These are phyloP conservation scores for Centropristis striata DNA, from an alignment of 2,113 vertebrate genomes.

Conservation along the genomic window DNA sequence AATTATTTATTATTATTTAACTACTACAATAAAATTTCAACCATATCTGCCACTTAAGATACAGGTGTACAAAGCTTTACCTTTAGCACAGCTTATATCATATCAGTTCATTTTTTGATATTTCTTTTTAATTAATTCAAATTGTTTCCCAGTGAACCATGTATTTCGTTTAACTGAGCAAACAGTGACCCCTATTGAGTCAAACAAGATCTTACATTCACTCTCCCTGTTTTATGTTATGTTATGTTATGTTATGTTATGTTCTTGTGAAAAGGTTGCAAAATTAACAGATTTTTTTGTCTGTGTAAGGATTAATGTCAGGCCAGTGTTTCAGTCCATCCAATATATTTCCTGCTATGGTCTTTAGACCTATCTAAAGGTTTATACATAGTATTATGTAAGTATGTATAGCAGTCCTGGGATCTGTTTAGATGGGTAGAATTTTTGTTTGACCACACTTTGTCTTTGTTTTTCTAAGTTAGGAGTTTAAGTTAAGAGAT, in stretches of 20 bases:
- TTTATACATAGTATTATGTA: background rate
- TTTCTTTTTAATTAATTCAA: background rate
- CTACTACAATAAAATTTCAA: background rate
- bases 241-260: background rate
- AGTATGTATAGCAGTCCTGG: background rate
- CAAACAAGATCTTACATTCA: background rate
- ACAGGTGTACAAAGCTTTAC: background rate
- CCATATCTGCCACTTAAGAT: background rate
- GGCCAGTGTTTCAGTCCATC: background rate
- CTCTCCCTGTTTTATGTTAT: background rate
- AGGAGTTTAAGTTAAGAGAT: too few species aligned
- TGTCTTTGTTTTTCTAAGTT: background rate
- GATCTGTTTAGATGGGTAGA: background rate
- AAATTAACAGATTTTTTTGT: background rate
- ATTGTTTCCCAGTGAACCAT: background rate
- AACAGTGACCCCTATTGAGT: conserved; percentile 64
- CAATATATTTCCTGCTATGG: background rate
- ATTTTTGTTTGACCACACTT: background rate
- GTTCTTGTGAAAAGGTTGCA: background rate
- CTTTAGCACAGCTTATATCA: background rate
- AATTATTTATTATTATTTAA: background rate
- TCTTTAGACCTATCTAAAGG: background rate
- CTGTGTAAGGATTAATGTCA: background rate
- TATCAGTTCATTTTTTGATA: background rate
- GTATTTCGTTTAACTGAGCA: conserved; percentile 8